Evolutionary conservation across 2,113 vertebrate species (phyloP).

Genomic region (Lycaon pictus): DNA sequence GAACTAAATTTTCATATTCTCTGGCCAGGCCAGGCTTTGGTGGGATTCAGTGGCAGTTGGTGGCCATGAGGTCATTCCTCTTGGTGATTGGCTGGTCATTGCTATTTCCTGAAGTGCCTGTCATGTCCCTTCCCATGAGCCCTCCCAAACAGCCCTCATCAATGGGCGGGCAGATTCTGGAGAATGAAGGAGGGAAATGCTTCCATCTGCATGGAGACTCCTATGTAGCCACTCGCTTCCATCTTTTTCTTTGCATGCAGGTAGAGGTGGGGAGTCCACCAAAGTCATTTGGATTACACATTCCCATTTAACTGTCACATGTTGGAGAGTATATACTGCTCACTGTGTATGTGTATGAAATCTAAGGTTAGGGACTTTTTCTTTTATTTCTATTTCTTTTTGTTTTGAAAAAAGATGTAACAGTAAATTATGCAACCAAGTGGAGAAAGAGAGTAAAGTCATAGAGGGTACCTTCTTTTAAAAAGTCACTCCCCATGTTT

Average conservation of each 20-base stretch:
- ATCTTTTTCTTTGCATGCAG: accelerated
- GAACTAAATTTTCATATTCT: not conserved
- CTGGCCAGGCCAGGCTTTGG: not conserved
- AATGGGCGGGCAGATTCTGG: not conserved
- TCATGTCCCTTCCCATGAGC: not conserved
- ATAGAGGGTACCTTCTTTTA: not conserved
- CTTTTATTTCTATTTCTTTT: not conserved
- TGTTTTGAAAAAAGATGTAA: not conserved
- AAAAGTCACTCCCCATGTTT: not conserved
- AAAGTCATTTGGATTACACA: not conserved
- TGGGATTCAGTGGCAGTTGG: not conserved
- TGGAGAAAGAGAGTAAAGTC: not conserved
- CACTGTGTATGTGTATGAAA: not conserved
- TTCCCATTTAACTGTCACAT: accelerated
- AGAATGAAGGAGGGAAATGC: not conserved
- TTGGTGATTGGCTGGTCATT: not conserved
- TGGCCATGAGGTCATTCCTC: not conserved
- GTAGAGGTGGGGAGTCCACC: too few relatives aligned
- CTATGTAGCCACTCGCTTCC: accelerated
- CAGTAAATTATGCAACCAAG: not conserved
- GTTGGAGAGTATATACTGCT: not conserved
- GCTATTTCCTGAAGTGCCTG: not conserved
- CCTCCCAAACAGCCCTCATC: not conserved
- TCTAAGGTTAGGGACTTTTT: not conserved
- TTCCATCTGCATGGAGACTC: not conserved